Evolutionary conservation across 2,888 invertebrate genomes (phyloP).

Genomic region (Exephanes ischioxanthus): DNA sequence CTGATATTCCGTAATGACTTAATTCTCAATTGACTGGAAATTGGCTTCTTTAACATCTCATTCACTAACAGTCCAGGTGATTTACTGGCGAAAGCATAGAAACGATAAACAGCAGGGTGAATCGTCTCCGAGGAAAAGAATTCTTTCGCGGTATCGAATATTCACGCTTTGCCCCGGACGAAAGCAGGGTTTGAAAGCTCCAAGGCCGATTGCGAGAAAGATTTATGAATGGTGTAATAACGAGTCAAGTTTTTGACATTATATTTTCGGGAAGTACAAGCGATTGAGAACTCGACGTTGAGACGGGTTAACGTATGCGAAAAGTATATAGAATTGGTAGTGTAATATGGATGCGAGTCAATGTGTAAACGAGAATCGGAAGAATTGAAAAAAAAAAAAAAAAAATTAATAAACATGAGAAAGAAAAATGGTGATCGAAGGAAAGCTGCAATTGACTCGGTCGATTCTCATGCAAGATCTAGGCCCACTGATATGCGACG

Average conservation of each 20-base stretch:
- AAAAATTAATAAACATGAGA: slow-evolving; percentile 17
- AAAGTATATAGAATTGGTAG: slow-evolving; percentile 6
- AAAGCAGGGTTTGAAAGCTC: slow-evolving; percentile 32
- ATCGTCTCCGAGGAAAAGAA: slow-evolving; percentile 11
- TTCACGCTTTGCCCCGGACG: not conserved
- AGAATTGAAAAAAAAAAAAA: slow-evolving; percentile 22
- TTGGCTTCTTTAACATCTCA: slow-evolving; percentile 6
- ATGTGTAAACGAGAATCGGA: slow-evolving; percentile 15
- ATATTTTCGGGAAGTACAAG: slow-evolving; percentile 4
- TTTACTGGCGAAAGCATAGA: slow-evolving; percentile 26
- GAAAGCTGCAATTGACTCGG: slow-evolving; percentile 36
- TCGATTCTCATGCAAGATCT: slow-evolving; percentile 55
- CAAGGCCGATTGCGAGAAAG: slow-evolving; percentile 21
- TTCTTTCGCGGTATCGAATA: slow-evolving; percentile 18
- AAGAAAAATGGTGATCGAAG: slow-evolving; percentile 26
- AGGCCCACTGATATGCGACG: slow-evolving; percentile 45
- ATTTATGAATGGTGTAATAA: slow-evolving; percentile 7
- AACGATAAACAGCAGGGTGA: not conserved
- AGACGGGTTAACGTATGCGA: slow-evolving; percentile 10
- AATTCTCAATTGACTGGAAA: slow-evolving; percentile 4
- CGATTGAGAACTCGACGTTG: slow-evolving; percentile 31
- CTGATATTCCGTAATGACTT: slow-evolving; percentile 19
- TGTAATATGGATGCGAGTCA: slow-evolving; percentile 23
- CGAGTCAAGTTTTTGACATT: slow-evolving; percentile 4
- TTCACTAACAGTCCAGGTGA: slow-evolving; percentile 34